A percentile compares a stretch with the other conserved stretches of the same genome.
Conservation (phyloP, 2,113 vertebrate species). For the Noturus placidus region DNA sequence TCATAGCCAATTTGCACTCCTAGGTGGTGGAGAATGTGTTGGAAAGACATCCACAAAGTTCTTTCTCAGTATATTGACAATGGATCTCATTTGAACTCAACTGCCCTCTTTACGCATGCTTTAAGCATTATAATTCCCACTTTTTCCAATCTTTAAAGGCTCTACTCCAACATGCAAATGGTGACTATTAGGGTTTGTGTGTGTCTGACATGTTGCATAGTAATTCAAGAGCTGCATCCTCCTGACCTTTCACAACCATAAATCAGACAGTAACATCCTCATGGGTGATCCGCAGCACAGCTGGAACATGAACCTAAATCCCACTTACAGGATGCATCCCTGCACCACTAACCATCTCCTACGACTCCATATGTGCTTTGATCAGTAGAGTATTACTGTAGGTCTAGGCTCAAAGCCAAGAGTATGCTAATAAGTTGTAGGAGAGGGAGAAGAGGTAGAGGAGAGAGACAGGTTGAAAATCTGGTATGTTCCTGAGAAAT, state of each 20-base stretch:
- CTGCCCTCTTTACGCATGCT: neutral
- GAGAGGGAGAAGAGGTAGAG: neutral
- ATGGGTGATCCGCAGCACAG: conserved; percentile 6
- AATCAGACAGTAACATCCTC: neutral
- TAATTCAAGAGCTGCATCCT: neutral
- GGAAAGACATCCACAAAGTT: neutral
- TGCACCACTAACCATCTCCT: conserved; percentile 12
- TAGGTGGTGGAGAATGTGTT: neutral
- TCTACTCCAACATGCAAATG: neutral
- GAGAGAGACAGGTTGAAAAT: neutral
- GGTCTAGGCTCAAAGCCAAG: conserved; percentile 61
- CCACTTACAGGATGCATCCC: neutral
- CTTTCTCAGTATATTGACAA: neutral
- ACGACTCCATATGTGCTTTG: conserved; percentile 30
- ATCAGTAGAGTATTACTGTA: conserved; percentile 47
- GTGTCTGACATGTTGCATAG: neutral
- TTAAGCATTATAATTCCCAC: neutral
- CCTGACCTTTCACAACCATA: neutral
- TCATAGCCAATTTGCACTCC: neutral
- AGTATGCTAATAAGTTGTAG: conserved; percentile 22
- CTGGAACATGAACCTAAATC: conserved; percentile 3
- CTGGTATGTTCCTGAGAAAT: neutral
- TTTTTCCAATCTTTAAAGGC: neutral
- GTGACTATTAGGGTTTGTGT: neutral
- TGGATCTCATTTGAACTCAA: neutral